Evolutionary conservation across 1,140 invertebrate species (phyloP), one percentile per base, ranked within the genome.

Genomic region (Drosophila neocordata): DNA sequence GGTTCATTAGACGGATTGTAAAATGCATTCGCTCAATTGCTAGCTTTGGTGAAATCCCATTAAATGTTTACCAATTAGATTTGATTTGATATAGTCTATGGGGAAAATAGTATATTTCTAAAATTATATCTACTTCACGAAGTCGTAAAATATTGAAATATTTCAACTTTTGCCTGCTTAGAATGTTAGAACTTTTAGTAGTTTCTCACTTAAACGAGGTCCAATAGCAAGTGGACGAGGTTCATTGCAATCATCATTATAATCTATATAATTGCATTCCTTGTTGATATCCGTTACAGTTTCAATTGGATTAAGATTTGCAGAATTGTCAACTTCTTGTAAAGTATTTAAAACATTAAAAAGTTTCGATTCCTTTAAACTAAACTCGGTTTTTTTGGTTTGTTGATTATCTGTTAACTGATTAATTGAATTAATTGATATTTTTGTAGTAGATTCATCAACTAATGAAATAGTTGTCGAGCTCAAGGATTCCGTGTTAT

Each of bases 131-230:
- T 8, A 48, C 41, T 15, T 18, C 15, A 48, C 41, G 15, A 48
- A 48, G 7, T 48, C 15, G 8, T 48, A 20, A 20, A 20, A 18
- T 44, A 18, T 18, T 44, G 2, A 9, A 9, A 18, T 9, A 20
- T 8, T 48, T 31, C 6, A 31, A 31, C 5, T 6, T 48, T 48
- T 48, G 15, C 9, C 8, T 20, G 15, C 11, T 15, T 48, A 48
- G 41, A 48, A 48, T 24, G 60, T 38, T 1, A 74, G 64, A 22
- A 74, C 48, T 15, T 74, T 74, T 1, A 74, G 11, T 12, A 74
- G 18, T 27, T 27, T 57, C 1, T 64, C 70, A 61, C 72, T 74
- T 31, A 74, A 71, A 8, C 72, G 53, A 4, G 63, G 22, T 22
- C 63, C 72, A 57, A 74, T 66, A 0, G 13, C 27, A 4, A 38